These are phyloP conservation scores for Eupithecia inturbata DNA, from an alignment of 2,888 invertebrate genomes.

Conservation along the genomic window DNA sequence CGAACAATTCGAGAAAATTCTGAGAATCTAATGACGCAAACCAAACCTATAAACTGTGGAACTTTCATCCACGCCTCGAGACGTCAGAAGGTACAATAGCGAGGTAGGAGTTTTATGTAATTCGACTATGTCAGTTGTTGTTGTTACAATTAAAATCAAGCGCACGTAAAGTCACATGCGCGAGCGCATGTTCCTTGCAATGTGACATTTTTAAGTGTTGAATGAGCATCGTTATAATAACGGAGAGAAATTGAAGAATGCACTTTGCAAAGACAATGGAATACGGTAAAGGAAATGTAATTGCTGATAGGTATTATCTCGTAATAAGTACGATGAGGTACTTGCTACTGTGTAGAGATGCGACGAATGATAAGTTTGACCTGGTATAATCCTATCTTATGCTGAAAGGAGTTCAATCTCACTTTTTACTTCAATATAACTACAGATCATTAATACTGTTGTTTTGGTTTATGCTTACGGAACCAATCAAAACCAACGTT, in stretches of 20 bases:
- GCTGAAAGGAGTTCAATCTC: not conserved
- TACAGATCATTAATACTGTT: not conserved
- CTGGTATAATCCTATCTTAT: not conserved
- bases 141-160: constrained; percentile 33
- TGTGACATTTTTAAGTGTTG: constrained; percentile 51
- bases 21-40: not conserved
- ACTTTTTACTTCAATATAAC: not conserved
- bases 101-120: constrained; percentile 5
- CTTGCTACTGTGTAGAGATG: not conserved
- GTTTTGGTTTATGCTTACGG: not conserved
- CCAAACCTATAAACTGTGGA: not conserved
- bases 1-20: not conserved
- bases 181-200: constrained; percentile 44
- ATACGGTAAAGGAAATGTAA: constrained; percentile 9
- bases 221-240: constrained; percentile 27
- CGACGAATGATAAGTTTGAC: not conserved
- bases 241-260: constrained; percentile 28
- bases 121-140: constrained; percentile 40
- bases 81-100: not conserved
- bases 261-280: constrained; percentile 22
- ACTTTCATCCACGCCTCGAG: not conserved
- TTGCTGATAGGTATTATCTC: not conserved
- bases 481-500: not conserved
- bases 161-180: constrained; percentile 46
- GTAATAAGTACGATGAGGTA: not conserved